Percentiles rank a stretch among this genome's conserved stretches.
Evolutionary conservation across 2,888 invertebrate genomes (phyloP).

Genomic region (Brachyptera risi): DNA sequence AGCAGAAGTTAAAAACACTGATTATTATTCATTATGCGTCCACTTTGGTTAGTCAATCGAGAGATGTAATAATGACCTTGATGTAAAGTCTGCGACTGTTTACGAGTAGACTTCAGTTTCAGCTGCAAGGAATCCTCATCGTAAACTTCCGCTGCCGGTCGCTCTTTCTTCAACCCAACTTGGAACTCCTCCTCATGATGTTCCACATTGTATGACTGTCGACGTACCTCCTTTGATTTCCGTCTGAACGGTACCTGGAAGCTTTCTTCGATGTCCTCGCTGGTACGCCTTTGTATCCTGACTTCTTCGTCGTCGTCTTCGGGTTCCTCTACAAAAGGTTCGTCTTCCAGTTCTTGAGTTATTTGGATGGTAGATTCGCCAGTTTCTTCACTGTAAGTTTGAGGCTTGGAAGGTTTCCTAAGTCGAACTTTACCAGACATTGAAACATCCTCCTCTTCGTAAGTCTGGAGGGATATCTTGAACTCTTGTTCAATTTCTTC

Average conservation of each 20-base stretch:
- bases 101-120: conserved; percentile 61
- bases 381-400: conserved; percentile 71
- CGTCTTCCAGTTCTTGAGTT: conserved; percentile 58
- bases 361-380: conserved; percentile 71
- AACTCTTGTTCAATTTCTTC: conserved; percentile 89
- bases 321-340: conserved; percentile 33
- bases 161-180: conserved; percentile 46
- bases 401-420: conserved; percentile 62
- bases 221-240: conserved; percentile 43
- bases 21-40: no score
- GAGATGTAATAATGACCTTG: conserved; percentile 36
- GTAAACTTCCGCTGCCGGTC: conserved; percentile 49
- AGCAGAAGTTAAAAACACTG: conserved; percentile 1
- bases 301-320: conserved; percentile 32
- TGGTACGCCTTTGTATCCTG: not conserved
- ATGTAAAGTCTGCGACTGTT: conserved; percentile 48
- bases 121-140: conserved; percentile 67
- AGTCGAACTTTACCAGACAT: conserved; percentile 79
- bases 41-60: conserved; percentile 9
- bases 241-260: conserved; percentile 49
- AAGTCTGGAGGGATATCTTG: conserved; percentile 77
- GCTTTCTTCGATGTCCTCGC: conserved; percentile 44
- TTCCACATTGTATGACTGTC: conserved; percentile 55
- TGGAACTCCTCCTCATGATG: conserved; percentile 41
- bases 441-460: conserved; percentile 83